These are phyloP conservation scores for Buceros bicornis DNA, from an alignment of 2,797 vertebrate genomes.

Conservation along the genomic window DNA sequence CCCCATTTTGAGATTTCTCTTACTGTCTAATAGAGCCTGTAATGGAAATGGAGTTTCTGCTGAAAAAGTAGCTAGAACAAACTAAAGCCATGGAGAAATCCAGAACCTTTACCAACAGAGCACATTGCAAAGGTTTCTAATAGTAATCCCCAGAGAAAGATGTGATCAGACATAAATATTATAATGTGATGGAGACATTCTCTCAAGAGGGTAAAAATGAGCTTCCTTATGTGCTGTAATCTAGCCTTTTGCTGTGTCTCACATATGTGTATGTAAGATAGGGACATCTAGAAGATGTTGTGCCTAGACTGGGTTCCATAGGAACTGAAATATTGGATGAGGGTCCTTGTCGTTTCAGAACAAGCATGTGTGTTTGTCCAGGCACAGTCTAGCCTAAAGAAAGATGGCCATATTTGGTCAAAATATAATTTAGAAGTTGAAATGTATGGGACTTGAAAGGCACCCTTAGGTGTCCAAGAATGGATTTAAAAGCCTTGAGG, in stretches of 20 bases:
- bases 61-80: not conserved
- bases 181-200: not conserved
- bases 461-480: conserved; percentile 2
- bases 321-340: not conserved
- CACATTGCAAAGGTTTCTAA: not conserved
- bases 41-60: not conserved
- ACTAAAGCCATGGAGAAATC: not conserved
- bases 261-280: not conserved
- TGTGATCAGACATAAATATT: not conserved
- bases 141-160: not conserved
- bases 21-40: not conserved
- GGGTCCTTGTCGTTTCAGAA: not conserved
- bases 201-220: accelerated
- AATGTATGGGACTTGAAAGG: conserved; percentile 6
- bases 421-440: conserved; percentile 5
- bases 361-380: not conserved
- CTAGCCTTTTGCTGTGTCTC: not conserved
- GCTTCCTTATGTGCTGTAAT: not conserved
- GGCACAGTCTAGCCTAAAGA: not conserved
- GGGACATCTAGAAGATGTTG: not conserved
- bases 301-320: not conserved
- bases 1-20: not conserved
- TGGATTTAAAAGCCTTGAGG: not conserved
- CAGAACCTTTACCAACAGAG: not conserved
- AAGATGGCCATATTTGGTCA: not conserved